These are phyloP conservation scores for Taxidea taxus DNA, from an alignment of 2,113 vertebrate species.

Conservation along the genomic window DNA sequence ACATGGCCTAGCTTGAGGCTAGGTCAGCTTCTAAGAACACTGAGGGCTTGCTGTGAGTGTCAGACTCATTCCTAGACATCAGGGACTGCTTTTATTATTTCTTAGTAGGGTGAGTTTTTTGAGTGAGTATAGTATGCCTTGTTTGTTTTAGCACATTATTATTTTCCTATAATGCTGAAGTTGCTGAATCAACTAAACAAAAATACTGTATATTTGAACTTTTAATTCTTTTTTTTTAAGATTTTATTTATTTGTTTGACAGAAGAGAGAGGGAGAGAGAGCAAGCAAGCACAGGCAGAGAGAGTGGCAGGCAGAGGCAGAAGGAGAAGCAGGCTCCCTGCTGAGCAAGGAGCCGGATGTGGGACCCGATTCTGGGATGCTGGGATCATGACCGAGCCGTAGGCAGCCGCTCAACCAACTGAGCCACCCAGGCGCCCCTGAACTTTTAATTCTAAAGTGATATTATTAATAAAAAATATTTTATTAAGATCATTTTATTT, in stretches of 20 bases:
- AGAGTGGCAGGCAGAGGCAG: too few relatives aligned
- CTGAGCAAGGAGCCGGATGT: too few relatives aligned
- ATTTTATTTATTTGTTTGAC: too few relatives aligned
- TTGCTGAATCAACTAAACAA: neutral
- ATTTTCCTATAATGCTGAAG: neutral
- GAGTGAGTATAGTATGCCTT: neutral
- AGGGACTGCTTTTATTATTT: neutral
- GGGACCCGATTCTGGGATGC: too few relatives aligned
- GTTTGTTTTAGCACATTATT: neutral
- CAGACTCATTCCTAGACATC: neutral
- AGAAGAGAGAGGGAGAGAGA: too few relatives aligned
- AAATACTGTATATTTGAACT: neutral
- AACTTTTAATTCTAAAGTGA: neutral
- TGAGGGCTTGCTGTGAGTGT: neutral
- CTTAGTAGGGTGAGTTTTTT: neutral
- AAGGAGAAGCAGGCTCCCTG: too few relatives aligned
- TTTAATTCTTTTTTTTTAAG: too few relatives aligned
- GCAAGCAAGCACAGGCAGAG: too few relatives aligned
- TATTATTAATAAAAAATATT: neutral
- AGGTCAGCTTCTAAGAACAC: neutral
- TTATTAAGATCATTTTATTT: neutral
- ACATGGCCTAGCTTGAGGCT: neutral
- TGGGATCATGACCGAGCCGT: too few relatives aligned
- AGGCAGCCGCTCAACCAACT: too few relatives aligned
- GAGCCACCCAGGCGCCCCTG: too few relatives aligned